These are phyloP conservation scores for Bagarius yarrelli DNA, from an alignment of 2,113 vertebrate genomes.

Conservation along the genomic window DNA sequence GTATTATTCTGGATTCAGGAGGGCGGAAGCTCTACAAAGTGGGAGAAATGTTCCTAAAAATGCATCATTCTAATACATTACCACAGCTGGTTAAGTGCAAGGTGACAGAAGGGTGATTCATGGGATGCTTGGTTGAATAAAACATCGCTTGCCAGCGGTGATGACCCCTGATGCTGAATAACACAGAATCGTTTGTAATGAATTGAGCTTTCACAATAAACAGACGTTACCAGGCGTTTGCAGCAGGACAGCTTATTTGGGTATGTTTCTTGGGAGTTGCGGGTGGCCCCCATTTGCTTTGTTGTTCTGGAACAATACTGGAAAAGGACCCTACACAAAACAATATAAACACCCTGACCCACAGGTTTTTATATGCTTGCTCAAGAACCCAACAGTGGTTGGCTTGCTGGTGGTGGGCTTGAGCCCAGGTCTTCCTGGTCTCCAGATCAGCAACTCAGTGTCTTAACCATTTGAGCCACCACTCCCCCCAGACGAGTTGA, in stretches of 20 bases:
- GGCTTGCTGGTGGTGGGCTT: too few species aligned
- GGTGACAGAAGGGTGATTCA: background rate
- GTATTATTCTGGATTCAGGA: background rate
- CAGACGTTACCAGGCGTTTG: background rate
- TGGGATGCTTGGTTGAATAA: background rate
- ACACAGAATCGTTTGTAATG: background rate
- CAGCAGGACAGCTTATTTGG: background rate
- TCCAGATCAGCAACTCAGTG: too few species aligned
- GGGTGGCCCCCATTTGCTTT: slow-evolving; percentile 29
- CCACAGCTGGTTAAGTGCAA: background rate
- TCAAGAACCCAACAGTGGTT: too few species aligned
- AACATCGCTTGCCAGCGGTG: background rate
- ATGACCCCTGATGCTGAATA: background rate
- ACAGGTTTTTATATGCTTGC: slow-evolving; percentile 31
- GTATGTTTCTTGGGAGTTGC: background rate
- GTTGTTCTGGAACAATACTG: slow-evolving; percentile 52
- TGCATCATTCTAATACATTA: background rate
- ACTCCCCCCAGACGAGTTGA: background rate
- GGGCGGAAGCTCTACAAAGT: background rate
- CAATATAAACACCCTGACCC: slow-evolving; percentile 23
- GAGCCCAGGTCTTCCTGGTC: too few species aligned
- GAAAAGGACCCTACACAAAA: slow-evolving; percentile 41
- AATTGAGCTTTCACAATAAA: background rate
- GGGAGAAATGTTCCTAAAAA: background rate
- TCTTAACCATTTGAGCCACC: too few species aligned